Percentiles rank a stretch among this genome's conserved stretches.
phyloP scores from a whole-genome alignment of 2,113 vertebrate genomes.

The Tretioscincus oriximinensis region DNA sequence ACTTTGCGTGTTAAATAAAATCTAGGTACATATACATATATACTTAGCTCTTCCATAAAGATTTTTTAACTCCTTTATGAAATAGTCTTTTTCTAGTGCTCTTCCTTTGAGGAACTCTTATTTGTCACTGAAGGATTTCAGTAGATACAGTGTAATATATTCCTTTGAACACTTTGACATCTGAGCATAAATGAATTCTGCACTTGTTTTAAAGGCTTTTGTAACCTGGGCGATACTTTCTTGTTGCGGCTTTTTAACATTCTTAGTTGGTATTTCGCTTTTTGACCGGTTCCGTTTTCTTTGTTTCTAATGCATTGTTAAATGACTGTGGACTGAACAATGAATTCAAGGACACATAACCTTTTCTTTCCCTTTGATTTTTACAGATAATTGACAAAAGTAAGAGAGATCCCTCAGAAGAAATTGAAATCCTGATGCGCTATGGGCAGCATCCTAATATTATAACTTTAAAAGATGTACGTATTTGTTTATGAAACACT shows the following conservation, averaged over 20 bases:
- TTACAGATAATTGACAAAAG: conserved; percentile 96
- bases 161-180: neutral
- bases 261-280: too few species aligned
- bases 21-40: neutral
- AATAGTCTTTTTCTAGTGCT: neutral
- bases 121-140: neutral
- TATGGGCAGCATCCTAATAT: conserved; percentile 97
- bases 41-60: neutral
- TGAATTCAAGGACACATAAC: neutral
- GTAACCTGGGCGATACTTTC: neutral
- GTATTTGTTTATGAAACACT: conserved; percentile 54
- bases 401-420: conserved; percentile 95
- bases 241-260: neutral
- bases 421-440: conserved; percentile 96
- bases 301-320: too few species aligned
- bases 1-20: neutral
- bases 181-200: neutral
- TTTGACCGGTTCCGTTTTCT: too few species aligned
- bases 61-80: neutral
- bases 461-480: conserved; percentile 95
- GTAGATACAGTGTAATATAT: neutral
- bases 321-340: too few species aligned
- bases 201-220: neutral
- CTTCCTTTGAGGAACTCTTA: too few species aligned
- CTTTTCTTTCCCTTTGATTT: conserved; percentile 47